A percentile compares a stretch with the other conserved stretches of the same genome.
Evolutionary conservation across 2,888 invertebrate species (phyloP).

Genomic region (Clivina fossor): DNA sequence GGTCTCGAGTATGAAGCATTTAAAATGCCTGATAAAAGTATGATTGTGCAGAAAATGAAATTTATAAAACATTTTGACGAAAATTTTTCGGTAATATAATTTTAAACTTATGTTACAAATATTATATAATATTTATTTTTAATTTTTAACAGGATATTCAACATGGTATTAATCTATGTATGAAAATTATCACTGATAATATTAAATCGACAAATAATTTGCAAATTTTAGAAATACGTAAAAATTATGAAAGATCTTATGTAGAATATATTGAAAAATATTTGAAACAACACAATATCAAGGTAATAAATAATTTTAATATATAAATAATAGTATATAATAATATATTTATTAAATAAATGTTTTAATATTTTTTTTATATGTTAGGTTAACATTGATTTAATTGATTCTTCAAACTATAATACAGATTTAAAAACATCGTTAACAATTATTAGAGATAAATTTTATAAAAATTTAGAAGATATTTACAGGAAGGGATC

Average conservation of each 20-base stretch:
- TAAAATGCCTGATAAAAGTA: not conserved
- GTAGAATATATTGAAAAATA: conserved; percentile 2
- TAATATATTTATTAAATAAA: not conserved
- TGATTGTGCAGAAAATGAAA: conserved; percentile 1
- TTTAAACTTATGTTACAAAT: not conserved
- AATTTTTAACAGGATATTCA: conserved; percentile 4
- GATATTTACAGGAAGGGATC: not conserved
- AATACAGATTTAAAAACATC: not conserved
- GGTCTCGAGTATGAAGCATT: conserved; percentile 3
- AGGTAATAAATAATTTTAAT: not conserved
- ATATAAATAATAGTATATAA: not conserved
- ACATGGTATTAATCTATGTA: not conserved
- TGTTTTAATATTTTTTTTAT: not conserved
- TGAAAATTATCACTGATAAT: conserved; percentile 7
- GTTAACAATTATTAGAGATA: not conserved
- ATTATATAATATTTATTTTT: not conserved
- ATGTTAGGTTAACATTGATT: not conserved
- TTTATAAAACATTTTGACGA: not conserved
- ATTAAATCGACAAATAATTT: not conserved
- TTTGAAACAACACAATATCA: not conserved
- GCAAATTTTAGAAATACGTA: not conserved
- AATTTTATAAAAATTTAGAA: not conserved
- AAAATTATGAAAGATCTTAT: not conserved
- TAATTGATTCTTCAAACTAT: not conserved
- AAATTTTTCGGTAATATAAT: not conserved